Conservation (phyloP, 2,888 invertebrate genomes). For the Plagiodera versicolora region DNA sequence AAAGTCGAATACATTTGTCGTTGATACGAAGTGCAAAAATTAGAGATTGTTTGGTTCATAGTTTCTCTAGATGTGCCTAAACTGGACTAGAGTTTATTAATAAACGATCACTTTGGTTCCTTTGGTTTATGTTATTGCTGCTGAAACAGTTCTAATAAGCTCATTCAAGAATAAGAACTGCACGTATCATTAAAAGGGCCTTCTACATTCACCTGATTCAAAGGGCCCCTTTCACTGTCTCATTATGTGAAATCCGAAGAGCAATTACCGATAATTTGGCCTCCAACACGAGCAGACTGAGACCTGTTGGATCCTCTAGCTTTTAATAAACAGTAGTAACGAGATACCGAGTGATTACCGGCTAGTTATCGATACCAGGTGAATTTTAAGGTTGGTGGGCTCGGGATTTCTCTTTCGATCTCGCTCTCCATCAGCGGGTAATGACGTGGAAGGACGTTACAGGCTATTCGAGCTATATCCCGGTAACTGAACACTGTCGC, state of each 20-base stretch:
- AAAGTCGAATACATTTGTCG: too few species aligned
- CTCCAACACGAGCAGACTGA: conserved; percentile 12
- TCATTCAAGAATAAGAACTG: too few species aligned
- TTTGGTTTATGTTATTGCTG: too few species aligned
- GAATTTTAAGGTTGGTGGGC: conserved; percentile 28
- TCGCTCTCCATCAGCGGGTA: conserved; percentile 20
- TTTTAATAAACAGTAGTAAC: conserved; percentile 32
- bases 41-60: too few species aligned
- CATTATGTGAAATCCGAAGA: conserved; percentile 19
- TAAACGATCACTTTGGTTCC: too few species aligned
- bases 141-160: too few species aligned
- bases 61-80: too few species aligned
- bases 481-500: conserved; percentile 27
- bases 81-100: too few species aligned
- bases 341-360: conserved; percentile 33
- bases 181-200: background rate
- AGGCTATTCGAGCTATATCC: conserved; percentile 20
- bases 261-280: conserved; percentile 22
- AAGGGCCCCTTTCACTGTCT: background rate
- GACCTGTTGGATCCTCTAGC: conserved; percentile 26
- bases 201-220: too few species aligned
- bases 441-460: conserved; percentile 37
- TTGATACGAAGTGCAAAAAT: too few species aligned
- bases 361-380: conserved; percentile 33
- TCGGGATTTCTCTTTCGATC: background rate